Percentiles rank a stretch among this genome's conserved stretches.
Evolutionary conservation across 2,797 vertebrate species (phyloP).

Genomic region (Tinamus major): DNA sequence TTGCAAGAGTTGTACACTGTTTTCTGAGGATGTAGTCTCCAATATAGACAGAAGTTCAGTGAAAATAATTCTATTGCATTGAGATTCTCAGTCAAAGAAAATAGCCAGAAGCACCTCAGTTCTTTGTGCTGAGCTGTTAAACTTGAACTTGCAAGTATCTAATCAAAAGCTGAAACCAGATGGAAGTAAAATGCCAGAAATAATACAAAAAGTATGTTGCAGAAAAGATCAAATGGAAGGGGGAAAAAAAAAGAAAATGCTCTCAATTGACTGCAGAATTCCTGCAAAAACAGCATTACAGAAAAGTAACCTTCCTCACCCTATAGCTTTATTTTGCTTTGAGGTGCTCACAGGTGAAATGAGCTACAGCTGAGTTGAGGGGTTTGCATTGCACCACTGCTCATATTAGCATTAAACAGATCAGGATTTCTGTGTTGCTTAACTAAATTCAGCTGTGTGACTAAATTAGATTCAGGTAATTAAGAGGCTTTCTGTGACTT

Average conservation of each 20-base stretch:
- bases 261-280: constrained; percentile 45
- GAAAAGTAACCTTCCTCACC: not conserved
- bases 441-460: not conserved
- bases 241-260: constrained; percentile 60
- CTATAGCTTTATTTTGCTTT: not conserved
- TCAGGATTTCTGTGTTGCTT: not conserved
- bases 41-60: not conserved
- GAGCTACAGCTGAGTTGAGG: not conserved
- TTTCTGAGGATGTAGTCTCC: not conserved
- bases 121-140: constrained; percentile 52
- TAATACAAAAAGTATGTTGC: constrained; percentile 80
- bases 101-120: constrained; percentile 40
- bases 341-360: not conserved
- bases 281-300: constrained; percentile 60
- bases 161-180: constrained; percentile 81
- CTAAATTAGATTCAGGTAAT: not conserved
- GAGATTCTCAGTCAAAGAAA: constrained; percentile 21
- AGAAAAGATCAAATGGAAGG: constrained; percentile 78
- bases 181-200: constrained; percentile 75
- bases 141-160: constrained; percentile 68
- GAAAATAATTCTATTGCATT: constrained; percentile 13
- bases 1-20: not conserved
- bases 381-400: not conserved
- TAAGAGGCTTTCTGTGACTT: not conserved
- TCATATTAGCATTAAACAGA: not conserved